These are phyloP conservation scores for Chiloscyllium punctatum DNA, from an alignment of 2,797 vertebrate genomes.

Conservation along the genomic window DNA sequence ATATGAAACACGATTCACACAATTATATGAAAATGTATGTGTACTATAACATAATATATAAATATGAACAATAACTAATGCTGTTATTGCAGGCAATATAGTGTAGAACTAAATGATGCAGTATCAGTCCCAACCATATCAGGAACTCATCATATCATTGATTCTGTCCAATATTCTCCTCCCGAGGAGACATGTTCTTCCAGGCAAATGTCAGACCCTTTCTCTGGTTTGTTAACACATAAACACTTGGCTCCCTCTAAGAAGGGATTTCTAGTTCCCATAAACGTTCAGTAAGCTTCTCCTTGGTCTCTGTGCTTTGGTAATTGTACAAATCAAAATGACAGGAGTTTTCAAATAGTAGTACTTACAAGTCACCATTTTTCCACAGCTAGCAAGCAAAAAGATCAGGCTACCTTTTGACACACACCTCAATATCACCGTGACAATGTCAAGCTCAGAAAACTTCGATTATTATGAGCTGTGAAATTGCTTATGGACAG, in stretches of 20 bases:
- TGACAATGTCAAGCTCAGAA: not conserved
- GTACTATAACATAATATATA: not conserved
- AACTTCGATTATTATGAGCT: not conserved
- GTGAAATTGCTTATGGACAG: not conserved
- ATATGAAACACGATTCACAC: not conserved
- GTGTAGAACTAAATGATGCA: not conserved
- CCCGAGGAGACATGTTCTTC: not conserved
- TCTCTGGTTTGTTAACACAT: not conserved
- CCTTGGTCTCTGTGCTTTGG: not conserved
- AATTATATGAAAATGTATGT: not conserved
- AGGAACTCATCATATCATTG: not conserved
- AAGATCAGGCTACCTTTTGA: not conserved
- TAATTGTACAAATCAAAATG: not conserved
- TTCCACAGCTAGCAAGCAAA: not conserved
- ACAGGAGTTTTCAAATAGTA: not conserved
- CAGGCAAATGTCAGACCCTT: not conserved
- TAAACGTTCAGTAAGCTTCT: not conserved
- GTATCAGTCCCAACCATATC: not conserved
- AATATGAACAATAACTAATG: too few relatives aligned
- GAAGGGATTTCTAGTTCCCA: not conserved
- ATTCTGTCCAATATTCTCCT: not conserved
- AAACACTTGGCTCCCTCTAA: not conserved
- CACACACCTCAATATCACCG: not conserved
- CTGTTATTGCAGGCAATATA: not conserved
- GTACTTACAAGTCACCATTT: not conserved